phyloP scores from a whole-genome alignment of 1,140 invertebrate species.

The Gerris buenoi region DNA sequence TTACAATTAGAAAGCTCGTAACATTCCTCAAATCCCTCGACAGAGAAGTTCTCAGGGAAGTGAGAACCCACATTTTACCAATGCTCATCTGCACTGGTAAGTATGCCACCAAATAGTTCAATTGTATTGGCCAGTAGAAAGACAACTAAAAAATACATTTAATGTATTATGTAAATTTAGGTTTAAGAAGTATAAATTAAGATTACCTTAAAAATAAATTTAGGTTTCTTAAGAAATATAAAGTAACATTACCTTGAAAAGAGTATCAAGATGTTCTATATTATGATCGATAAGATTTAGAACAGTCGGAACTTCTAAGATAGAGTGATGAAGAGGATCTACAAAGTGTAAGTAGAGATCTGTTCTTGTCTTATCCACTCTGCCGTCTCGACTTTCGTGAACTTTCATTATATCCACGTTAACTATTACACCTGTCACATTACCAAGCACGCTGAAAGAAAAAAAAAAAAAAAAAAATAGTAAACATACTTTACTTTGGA shows the following conservation, averaged over 20 bases:
- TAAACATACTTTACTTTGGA: too few species aligned
- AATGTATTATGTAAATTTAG: background rate
- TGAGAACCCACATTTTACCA: too few species aligned
- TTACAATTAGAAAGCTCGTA: too few species aligned
- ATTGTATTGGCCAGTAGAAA: too few species aligned
- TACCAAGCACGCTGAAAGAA: slow-evolving; percentile 48
- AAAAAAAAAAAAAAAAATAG: too few species aligned
- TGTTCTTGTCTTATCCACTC: slow-evolving; percentile 84
- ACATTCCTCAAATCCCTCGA: too few species aligned
- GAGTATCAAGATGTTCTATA: slow-evolving; percentile 67
- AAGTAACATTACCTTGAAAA: slow-evolving; percentile 58
- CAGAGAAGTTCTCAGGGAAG: too few species aligned
- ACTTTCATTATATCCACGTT: slow-evolving; percentile 86
- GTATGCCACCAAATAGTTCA: too few species aligned
- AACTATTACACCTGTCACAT: slow-evolving; percentile 77
- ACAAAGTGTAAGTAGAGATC: slow-evolving; percentile 89
- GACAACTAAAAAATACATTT: slow-evolving; percentile 6
- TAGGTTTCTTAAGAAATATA: too few species aligned
- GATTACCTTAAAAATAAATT: background rate
- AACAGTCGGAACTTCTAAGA: slow-evolving; percentile 72
- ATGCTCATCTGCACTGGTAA: too few species aligned
- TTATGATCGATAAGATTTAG: slow-evolving; percentile 76
- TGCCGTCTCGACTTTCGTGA: slow-evolving; percentile 80
- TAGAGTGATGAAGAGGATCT: slow-evolving; percentile 73
- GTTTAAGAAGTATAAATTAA: background rate